These are phyloP conservation scores for Scaptomyza montana DNA, from an alignment of 1,140 invertebrate genomes.

Conservation along the genomic window DNA sequence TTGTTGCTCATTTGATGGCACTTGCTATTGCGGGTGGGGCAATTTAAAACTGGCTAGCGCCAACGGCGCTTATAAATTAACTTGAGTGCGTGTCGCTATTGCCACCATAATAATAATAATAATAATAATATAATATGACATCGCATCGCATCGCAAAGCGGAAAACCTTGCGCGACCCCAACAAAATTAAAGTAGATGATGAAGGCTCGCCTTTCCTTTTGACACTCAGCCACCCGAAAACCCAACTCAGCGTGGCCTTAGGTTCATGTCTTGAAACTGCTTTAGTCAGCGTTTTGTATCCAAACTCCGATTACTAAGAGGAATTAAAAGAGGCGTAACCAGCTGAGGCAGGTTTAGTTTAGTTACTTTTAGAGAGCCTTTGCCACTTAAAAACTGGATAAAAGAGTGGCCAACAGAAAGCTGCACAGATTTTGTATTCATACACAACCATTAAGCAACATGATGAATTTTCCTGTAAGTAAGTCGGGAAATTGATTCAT, in stretches of 20 bases:
- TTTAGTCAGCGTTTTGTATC: constrained; percentile 22
- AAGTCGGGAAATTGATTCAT: no score
- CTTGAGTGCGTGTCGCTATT: constrained; percentile 18
- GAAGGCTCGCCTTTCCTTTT: no score
- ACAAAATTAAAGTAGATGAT: no score
- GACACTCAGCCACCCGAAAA: not conserved
- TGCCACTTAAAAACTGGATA: not conserved
- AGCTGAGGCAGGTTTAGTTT: not conserved
- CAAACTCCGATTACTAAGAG: constrained; percentile 34
- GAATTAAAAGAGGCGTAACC: constrained; percentile 33
- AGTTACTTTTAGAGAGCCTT: not conserved
- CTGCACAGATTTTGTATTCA: not conserved
- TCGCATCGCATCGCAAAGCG: constrained; percentile 1
- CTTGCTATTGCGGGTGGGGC: not conserved
- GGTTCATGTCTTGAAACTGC: not conserved
- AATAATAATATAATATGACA: not conserved
- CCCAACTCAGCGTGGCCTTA: not conserved
- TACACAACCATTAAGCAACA: not conserved
- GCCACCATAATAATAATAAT: constrained; percentile 1
- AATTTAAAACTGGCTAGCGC: constrained; percentile 11
- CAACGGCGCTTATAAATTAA: constrained; percentile 37
- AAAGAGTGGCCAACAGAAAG: not conserved
- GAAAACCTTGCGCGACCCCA: constrained; percentile 1
- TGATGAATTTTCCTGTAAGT: no score
- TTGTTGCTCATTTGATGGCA: constrained; percentile 19